Percentiles rank a stretch among this genome's conserved stretches.
phyloP scores from a whole-genome alignment of 2,888 invertebrate genomes.

The Eumacrocentrus americanus region DNA sequence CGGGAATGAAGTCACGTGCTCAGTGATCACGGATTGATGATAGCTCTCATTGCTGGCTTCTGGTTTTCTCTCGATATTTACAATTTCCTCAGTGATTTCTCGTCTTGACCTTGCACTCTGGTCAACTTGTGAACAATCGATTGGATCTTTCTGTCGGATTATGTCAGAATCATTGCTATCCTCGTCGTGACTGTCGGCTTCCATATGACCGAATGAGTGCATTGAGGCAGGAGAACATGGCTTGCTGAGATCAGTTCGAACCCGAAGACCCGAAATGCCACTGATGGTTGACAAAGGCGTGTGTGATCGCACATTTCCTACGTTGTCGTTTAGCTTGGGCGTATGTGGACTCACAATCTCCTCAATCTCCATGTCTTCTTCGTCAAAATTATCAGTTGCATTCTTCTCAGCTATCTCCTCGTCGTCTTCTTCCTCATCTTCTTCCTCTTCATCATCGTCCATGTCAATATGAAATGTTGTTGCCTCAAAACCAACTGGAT shows the following conservation, averaged over 20 bases:
- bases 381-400: conserved; percentile 61
- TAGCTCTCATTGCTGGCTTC: conserved; percentile 35
- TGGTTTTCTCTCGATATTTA: conserved; percentile 37
- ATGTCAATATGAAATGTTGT: conserved; percentile 42
- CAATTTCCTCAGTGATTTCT: conserved; percentile 26
- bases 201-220: conserved; percentile 49
- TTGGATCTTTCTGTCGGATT: conserved; percentile 45
- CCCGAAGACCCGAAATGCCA: conserved; percentile 50
- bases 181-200: conserved; percentile 48
- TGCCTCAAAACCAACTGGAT: conserved; percentile 50
- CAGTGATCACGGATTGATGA: conserved; percentile 50
- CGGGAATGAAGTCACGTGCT: conserved; percentile 47
- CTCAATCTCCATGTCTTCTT: conserved; percentile 58
- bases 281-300: conserved; percentile 51
- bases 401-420: conserved; percentile 55
- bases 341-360: conserved; percentile 51
- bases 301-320: conserved; percentile 44
- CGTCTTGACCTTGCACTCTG: conserved; percentile 38
- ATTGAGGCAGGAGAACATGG: conserved; percentile 54
- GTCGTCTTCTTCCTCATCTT: conserved; percentile 57
- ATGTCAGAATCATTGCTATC: conserved; percentile 43
- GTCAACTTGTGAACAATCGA: conserved; percentile 44
- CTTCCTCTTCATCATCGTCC: conserved; percentile 56
- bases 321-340: conserved; percentile 42
- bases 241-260: conserved; percentile 58